Conservation (phyloP, 2,113 vertebrate genomes). For the Zosterops borbonicus region DNA sequence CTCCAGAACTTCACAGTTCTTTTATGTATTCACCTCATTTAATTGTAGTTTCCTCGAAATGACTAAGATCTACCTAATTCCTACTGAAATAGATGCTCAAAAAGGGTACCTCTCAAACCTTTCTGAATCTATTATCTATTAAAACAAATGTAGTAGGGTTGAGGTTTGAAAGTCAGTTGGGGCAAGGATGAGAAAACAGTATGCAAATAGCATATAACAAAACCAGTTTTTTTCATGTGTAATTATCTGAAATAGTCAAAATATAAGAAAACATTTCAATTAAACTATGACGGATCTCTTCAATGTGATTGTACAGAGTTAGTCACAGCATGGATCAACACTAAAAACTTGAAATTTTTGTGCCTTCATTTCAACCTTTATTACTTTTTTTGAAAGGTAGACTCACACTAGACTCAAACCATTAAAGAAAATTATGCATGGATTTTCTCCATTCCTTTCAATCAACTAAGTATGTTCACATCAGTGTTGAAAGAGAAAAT, state of each 20-base stretch:
- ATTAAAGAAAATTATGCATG: constrained; percentile 40
- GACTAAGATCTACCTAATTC: background rate
- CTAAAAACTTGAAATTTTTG: background rate
- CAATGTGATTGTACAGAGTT: rapidly evolving
- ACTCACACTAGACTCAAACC: background rate
- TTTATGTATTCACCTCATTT: background rate
- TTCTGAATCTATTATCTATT: background rate
- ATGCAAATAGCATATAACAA: background rate
- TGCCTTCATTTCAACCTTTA: background rate
- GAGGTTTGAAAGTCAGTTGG: background rate
- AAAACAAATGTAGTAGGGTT: background rate
- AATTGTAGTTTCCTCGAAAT: background rate
- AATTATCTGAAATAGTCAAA: background rate
- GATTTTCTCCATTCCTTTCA: constrained; percentile 44
- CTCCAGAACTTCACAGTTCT: background rate
- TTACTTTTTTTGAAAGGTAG: constrained; percentile 18
- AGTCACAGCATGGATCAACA: background rate
- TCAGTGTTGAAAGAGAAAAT: constrained; percentile 56
- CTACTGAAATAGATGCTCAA: background rate
- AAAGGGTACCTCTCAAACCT: background rate
- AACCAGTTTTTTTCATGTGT: background rate
- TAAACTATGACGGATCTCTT: background rate
- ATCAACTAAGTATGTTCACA: constrained; percentile 21
- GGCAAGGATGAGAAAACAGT: rapidly evolving
- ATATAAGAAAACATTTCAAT: background rate